A percentile compares a stretch with the other conserved stretches of the same genome.
These are phyloP conservation scores for Chrysolina americana DNA, from an alignment of 2,888 invertebrate genomes.

Conservation along the genomic window DNA sequence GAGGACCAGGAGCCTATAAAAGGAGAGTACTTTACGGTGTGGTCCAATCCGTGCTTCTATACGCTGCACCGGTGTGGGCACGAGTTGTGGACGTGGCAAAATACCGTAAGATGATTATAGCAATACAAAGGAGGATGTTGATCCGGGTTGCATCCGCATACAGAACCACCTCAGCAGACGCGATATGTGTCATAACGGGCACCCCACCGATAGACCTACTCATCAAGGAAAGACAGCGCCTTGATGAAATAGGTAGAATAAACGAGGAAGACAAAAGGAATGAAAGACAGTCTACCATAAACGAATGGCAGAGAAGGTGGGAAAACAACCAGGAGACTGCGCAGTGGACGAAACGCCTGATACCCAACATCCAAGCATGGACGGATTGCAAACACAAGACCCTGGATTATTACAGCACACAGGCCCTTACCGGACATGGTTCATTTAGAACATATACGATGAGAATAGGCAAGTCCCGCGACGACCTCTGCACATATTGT, in stretches of 20 bases:
- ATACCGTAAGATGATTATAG: no score
- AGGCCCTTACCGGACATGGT: background rate
- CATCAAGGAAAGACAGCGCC: background rate
- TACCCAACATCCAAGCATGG: constrained; percentile 31
- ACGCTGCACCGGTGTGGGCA: no score
- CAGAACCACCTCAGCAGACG: constrained; percentile 33
- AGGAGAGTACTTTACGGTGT: constrained; percentile 32
- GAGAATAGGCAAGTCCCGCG: constrained; percentile 9
- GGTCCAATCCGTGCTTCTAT: constrained; percentile 37
- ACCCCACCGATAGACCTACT: constrained; percentile 30
- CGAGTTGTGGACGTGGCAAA: no score
- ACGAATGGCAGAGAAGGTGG: constrained; percentile 37
- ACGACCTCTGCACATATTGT: constrained; percentile 24
- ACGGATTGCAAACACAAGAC: constrained; percentile 21
- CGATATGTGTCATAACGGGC: constrained; percentile 26
- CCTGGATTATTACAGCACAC: constrained; percentile 26
- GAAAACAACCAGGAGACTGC: background rate
- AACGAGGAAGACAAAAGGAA: background rate
- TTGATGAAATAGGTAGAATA: background rate
- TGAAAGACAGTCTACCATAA: background rate
- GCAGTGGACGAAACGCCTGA: constrained; percentile 20
- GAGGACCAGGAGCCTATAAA: constrained; percentile 27
- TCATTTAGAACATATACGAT: constrained; percentile 30
- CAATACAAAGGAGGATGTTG: constrained; percentile 22
- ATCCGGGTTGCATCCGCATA: constrained; percentile 33